Conservation (phyloP, 2,888 invertebrate genomes). For the Andrena trimmerana region DNA sequence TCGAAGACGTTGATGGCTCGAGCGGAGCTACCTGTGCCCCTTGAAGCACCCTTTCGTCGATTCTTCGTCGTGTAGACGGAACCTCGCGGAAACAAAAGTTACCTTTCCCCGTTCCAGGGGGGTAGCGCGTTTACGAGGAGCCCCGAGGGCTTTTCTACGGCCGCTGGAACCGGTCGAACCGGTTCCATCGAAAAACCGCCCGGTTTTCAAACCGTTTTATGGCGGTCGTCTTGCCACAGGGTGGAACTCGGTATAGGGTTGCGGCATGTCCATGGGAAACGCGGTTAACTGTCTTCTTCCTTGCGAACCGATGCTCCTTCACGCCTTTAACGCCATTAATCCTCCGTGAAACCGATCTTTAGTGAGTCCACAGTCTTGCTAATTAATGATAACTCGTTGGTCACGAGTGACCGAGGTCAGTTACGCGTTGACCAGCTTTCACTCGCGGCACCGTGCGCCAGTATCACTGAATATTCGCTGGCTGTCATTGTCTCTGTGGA, state of each 20-base stretch:
- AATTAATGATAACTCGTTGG: slow-evolving; percentile 45
- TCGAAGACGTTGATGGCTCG: not conserved
- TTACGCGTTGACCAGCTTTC: slow-evolving; percentile 56
- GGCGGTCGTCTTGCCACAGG: slow-evolving; percentile 28
- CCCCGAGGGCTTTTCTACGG: slow-evolving; percentile 59
- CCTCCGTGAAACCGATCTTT: slow-evolving; percentile 6
- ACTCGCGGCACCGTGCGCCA: slow-evolving; percentile 31
- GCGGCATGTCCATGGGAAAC: slow-evolving; percentile 79
- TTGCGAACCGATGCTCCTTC: not conserved
- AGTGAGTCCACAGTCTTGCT: slow-evolving; percentile 13
- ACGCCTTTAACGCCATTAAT: not conserved
- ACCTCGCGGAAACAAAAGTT: slow-evolving; percentile 78
- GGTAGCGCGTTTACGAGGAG: slow-evolving; percentile 52
- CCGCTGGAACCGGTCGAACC: slow-evolving; percentile 78
- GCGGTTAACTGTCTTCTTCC: slow-evolving; percentile 76
- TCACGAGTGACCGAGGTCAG: slow-evolving; percentile 60
- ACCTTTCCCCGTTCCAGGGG: slow-evolving; percentile 66
- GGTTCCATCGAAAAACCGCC: slow-evolving; percentile 81
- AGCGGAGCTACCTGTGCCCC: slow-evolving; percentile 22
- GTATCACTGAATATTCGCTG: slow-evolving; percentile 1
- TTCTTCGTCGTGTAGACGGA: slow-evolving; percentile 61
- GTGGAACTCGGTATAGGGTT: slow-evolving; percentile 46
- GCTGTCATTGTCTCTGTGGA: slow-evolving; percentile 9
- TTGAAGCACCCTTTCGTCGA: slow-evolving; percentile 42
- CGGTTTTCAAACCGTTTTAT: slow-evolving; percentile 68